phyloP scores from a whole-genome alignment of 1,140 invertebrate species.

The Procambarus clarkii region DNA sequence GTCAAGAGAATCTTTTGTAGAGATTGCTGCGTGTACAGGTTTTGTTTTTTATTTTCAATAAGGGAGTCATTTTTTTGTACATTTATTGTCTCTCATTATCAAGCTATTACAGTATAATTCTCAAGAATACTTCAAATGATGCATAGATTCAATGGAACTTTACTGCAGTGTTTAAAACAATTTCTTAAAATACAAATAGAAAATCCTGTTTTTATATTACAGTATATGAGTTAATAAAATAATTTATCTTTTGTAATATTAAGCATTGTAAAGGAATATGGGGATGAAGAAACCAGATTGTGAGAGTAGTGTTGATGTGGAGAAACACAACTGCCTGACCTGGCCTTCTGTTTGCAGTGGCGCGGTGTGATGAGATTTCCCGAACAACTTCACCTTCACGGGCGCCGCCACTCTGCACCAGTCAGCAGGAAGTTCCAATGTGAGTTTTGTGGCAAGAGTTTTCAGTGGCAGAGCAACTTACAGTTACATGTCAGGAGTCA shows the following conservation, averaged over 20 bases:
- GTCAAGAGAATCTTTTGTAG: too few species aligned
- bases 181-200: too few species aligned
- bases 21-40: too few species aligned
- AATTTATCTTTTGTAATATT: neutral
- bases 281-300: neutral
- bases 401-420: neutral
- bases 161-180: too few species aligned
- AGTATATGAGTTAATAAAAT: neutral
- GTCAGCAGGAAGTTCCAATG: slow-evolving; percentile 48
- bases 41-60: too few species aligned
- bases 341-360: slow-evolving; percentile 63
- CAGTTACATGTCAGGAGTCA: slow-evolving; percentile 52
- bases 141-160: too few species aligned
- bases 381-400: slow-evolving; percentile 8
- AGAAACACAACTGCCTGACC: slow-evolving; percentile 32
- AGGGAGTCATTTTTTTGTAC: too few species aligned
- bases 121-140: too few species aligned
- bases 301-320: slow-evolving; percentile 17
- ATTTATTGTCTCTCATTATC: too few species aligned
- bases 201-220: too few species aligned
- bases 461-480: slow-evolving; percentile 63
- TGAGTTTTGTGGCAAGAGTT: slow-evolving; percentile 58
- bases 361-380: slow-evolving; percentile 31
- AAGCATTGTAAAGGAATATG: neutral
- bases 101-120: too few species aligned